Evolutionary conservation across 2,797 vertebrate species (phyloP).

Genomic region (Tragopan temminckii): DNA sequence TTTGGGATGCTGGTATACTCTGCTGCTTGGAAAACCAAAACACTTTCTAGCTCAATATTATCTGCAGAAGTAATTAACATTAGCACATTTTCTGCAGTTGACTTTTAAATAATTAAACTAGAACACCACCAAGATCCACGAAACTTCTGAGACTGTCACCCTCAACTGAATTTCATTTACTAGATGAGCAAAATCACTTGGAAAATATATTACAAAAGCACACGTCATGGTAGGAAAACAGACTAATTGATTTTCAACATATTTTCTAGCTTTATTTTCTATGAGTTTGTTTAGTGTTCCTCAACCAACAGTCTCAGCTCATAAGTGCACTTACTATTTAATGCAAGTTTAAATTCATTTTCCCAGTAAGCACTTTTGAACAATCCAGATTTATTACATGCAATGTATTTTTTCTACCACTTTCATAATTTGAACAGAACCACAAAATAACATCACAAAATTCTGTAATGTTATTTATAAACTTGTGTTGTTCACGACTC

Average conservation of each 20-base stretch:
- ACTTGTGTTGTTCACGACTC: not conserved
- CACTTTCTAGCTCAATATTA: not conserved
- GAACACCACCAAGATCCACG: not conserved
- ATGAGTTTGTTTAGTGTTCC: not conserved
- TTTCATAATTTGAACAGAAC: not conserved
- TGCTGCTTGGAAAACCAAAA: not conserved
- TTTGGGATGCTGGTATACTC: not conserved
- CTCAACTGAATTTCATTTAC: not conserved
- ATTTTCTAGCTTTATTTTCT: constrained; percentile 23
- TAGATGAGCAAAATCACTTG: not conserved
- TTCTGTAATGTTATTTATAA: not conserved
- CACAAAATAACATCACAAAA: not conserved
- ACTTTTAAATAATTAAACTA: not conserved
- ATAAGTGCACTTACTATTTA: constrained; percentile 5
- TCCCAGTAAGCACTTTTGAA: not conserved
- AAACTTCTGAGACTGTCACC: not conserved
- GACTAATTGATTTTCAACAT: not conserved
- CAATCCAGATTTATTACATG: not conserved
- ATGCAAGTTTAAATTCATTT: constrained; percentile 15
- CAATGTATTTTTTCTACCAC: not conserved
- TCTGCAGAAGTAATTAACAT: constrained; percentile 34
- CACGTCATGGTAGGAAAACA: not conserved
- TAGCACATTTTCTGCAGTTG: not conserved
- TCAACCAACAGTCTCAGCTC: not conserved
- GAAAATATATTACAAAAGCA: constrained; percentile 19